Evolutionary conservation across 2,888 invertebrate species (phyloP).

Genomic region (Yponomeuta sedellus): DNA sequence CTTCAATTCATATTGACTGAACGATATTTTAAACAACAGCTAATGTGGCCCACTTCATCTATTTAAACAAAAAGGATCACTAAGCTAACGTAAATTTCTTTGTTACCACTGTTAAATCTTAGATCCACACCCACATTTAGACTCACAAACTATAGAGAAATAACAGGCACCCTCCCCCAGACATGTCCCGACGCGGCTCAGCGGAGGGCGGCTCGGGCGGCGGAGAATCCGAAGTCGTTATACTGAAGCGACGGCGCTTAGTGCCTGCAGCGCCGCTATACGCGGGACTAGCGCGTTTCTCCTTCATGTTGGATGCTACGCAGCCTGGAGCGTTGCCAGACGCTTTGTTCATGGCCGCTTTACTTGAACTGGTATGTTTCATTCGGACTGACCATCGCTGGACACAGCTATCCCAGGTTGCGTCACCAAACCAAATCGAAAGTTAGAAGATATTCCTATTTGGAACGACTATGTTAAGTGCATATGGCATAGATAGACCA

Average conservation of each 20-base stretch:
- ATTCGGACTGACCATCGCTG: background rate
- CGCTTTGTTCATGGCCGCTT: constrained; percentile 94
- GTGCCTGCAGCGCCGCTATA: constrained; percentile 87
- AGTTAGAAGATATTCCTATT: constrained; percentile 23
- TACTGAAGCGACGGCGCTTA: constrained; percentile 90
- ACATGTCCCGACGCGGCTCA: constrained; percentile 85
- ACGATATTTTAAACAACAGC: too few relatives aligned
- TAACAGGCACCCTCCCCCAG: constrained; percentile 27
- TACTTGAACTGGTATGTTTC: constrained; percentile 62
- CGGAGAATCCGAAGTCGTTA: constrained; percentile 89
- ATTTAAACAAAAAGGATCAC: too few relatives aligned
- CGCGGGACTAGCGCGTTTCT: constrained; percentile 93
- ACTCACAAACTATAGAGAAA: background rate
- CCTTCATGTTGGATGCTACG: constrained; percentile 95
- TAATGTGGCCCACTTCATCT: too few relatives aligned
- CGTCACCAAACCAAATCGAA: too few relatives aligned
- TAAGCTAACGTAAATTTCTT: too few relatives aligned
- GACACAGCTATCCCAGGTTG: too few relatives aligned
- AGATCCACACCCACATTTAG: too few relatives aligned
- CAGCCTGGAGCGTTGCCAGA: constrained; percentile 98
- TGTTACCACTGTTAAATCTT: too few relatives aligned
- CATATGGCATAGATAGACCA: constrained; percentile 41
- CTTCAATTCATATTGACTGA: background rate
- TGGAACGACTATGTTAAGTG: constrained; percentile 92
- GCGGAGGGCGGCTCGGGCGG: constrained; percentile 85